Evolutionary conservation across 2,888 invertebrate species (phyloP).

Genomic region (Drosophila nr. perissopoda): DNA sequence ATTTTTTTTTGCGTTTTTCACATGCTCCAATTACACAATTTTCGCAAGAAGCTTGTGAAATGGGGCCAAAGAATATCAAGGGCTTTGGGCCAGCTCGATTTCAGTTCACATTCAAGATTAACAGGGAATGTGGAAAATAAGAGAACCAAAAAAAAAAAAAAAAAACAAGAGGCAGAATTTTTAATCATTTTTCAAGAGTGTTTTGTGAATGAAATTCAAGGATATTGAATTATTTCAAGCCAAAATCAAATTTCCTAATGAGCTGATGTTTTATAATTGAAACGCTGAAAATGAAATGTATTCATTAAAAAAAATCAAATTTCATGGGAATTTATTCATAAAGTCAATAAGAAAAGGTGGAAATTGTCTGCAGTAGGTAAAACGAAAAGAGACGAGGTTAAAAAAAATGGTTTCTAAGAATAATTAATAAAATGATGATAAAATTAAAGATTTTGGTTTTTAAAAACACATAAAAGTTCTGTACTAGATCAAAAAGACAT

Average conservation of each 20-base stretch:
- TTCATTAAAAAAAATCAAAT: background rate
- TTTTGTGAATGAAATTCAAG: background rate
- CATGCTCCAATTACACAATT: conserved; percentile 57
- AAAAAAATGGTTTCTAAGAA: too few species aligned
- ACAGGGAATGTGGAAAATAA: background rate
- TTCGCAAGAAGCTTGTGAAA: conserved; percentile 16
- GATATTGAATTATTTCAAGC: background rate
- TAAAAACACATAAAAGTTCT: background rate
- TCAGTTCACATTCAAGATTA: conserved; percentile 12
- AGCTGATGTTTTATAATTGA: background rate
- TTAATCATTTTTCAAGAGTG: conserved; percentile 3
- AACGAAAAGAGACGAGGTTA: background rate
- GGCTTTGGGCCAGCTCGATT: conserved; percentile 10
- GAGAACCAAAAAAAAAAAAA: background rate
- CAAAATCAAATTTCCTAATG: background rate
- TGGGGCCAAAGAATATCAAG: conserved; percentile 31
- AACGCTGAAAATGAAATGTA: background rate
- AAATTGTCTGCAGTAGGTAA: background rate
- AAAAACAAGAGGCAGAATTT: background rate
- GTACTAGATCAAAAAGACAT: background rate
- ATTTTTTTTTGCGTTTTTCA: conserved; percentile 23
- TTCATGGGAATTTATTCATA: background rate
- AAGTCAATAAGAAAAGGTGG: background rate
- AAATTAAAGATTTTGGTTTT: background rate
- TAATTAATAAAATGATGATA: rapidly evolving